A percentile compares a stretch with the other conserved stretches of the same genome.
phyloP scores from a whole-genome alignment of 2,888 invertebrate species.

The Acanthacorydalis orientalis region DNA sequence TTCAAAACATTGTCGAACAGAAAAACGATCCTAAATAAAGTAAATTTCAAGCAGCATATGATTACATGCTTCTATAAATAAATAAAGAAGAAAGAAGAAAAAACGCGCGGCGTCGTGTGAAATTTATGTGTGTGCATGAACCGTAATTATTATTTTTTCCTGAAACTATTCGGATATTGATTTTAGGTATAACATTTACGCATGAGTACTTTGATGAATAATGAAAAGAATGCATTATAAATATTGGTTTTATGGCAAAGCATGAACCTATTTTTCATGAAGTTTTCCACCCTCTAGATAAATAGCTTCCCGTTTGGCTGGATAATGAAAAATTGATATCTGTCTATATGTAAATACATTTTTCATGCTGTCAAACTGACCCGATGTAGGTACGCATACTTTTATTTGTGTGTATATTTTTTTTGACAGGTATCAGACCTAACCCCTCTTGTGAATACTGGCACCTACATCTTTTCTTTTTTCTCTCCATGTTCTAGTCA shows the following conservation, averaged over 20 bases:
- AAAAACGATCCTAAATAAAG: not conserved
- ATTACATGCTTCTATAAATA: conserved; percentile 8
- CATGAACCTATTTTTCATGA: conserved; percentile 23
- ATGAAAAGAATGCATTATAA: conserved; percentile 21
- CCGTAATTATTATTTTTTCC: too few species aligned
- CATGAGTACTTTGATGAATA: conserved; percentile 15
- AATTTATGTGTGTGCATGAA: too few species aligned
- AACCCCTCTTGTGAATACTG: not conserved
- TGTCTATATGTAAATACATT: conserved; percentile 6
- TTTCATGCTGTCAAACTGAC: conserved; percentile 5
- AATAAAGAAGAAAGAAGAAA: conserved; percentile 3
- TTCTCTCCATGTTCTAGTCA: too few species aligned
- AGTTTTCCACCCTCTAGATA: conserved; percentile 18
- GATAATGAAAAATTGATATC: conserved; percentile 5
- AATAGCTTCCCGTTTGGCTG: conserved; percentile 10
- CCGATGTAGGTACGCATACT: not conserved
- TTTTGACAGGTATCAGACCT: not conserved
- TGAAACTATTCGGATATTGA: too few species aligned
- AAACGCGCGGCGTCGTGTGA: too few species aligned
- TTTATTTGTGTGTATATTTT: not conserved
- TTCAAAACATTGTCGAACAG: too few species aligned
- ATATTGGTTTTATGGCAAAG: conserved; percentile 23
- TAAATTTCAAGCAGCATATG: conserved; percentile 8
- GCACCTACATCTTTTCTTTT: not conserved
- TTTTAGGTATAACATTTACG: not conserved